Evolutionary conservation across 2,113 vertebrate genomes (phyloP).

Genomic region (Chionomys nivalis): DNA sequence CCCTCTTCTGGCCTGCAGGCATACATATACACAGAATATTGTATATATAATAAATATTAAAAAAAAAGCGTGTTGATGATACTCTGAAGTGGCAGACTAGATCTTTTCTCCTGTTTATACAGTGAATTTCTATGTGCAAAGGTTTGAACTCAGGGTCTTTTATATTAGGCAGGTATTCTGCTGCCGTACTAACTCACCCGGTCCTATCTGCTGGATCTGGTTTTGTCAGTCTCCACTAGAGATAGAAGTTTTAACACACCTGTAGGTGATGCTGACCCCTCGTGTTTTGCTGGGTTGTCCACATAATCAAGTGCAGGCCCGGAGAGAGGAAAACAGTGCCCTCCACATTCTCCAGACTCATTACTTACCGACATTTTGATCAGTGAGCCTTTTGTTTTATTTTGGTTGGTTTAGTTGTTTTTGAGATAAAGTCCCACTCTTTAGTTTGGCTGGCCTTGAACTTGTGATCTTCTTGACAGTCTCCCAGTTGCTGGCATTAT

Average conservation of each 20-base stretch:
- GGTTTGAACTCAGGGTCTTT: background rate
- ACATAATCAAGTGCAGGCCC: background rate
- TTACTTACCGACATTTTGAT: background rate
- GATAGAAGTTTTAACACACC: background rate
- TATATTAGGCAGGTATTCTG: background rate
- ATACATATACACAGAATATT: no score
- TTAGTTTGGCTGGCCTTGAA: background rate
- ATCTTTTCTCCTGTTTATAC: background rate
- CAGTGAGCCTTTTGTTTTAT: background rate
- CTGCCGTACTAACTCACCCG: background rate
- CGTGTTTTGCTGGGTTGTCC: background rate
- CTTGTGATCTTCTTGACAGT: background rate
- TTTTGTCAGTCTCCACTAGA: background rate
- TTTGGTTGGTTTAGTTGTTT: background rate
- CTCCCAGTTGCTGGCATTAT: background rate
- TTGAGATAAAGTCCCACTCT: background rate
- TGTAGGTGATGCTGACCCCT: background rate
- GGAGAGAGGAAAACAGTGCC: background rate
- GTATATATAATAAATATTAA: no score
- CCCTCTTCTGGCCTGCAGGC: no score
- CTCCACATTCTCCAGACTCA: background rate
- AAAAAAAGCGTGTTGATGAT: background rate
- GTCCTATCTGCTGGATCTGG: background rate
- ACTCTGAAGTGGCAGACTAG: background rate
- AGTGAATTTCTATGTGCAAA: background rate